Evolutionary conservation across 2,888 invertebrate genomes (phyloP).

Genomic region (Caenorhabditis parvicauda): DNA sequence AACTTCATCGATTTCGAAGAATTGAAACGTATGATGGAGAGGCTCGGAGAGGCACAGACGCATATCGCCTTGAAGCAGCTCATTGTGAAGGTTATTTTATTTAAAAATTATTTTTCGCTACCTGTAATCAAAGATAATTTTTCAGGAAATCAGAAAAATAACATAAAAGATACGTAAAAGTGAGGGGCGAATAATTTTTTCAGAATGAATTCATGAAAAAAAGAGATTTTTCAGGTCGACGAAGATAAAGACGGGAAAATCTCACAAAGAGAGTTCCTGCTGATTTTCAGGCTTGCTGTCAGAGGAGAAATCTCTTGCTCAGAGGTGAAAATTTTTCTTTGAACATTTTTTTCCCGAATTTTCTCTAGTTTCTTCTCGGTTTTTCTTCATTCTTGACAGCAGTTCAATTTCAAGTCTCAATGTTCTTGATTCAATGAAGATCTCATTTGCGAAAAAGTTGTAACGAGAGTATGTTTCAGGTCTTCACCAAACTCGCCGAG

Average conservation of each 20-base stretch:
- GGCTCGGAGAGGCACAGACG: constrained; percentile 89
- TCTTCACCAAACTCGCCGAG: constrained; percentile 42
- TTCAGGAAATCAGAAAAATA: not conserved
- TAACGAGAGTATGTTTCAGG: constrained; percentile 7
- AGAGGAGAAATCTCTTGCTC: constrained; percentile 86
- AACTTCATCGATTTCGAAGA: constrained; percentile 85
- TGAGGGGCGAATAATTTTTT: not conserved
- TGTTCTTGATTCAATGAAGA: too few species aligned
- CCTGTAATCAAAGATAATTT: not conserved
- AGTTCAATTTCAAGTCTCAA: too few species aligned
- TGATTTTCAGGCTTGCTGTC: constrained; percentile 79
- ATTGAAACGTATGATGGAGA: constrained; percentile 93
- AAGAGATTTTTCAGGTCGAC: constrained; percentile 64
- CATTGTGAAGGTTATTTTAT: constrained; percentile 70
- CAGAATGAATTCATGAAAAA: not conserved
- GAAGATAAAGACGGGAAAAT: constrained; percentile 70
- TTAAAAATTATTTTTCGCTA: not conserved
- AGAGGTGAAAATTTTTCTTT: constrained; percentile 69
- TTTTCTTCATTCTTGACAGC: not conserved
- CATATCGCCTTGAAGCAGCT: constrained; percentile 89
- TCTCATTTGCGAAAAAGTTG: too few species aligned
- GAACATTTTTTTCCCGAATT: not conserved
- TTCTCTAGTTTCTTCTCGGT: not conserved
- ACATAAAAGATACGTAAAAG: too few species aligned
- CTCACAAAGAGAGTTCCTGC: constrained; percentile 81